These are phyloP conservation scores for Aradus depressus DNA, from an alignment of 2,888 invertebrate genomes.

Conservation along the genomic window DNA sequence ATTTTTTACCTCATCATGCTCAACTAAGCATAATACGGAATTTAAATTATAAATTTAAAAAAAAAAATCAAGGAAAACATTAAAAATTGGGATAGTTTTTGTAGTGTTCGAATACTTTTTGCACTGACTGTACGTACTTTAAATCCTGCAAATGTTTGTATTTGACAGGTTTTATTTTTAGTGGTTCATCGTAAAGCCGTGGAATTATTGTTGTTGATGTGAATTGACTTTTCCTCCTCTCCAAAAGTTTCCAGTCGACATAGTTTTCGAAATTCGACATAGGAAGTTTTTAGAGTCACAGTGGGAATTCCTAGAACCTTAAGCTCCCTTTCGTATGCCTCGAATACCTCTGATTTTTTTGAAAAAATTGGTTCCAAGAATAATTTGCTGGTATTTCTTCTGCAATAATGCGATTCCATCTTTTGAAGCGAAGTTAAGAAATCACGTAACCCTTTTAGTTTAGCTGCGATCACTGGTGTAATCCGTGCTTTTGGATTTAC, in stretches of 20 bases:
- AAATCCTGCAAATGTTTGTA: constrained; percentile 7
- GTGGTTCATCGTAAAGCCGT: background rate
- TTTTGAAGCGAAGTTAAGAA: too few species aligned
- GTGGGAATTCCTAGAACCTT: background rate
- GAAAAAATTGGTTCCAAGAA: constrained; percentile 6
- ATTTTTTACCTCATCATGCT: too few species aligned
- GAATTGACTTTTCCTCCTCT: background rate
- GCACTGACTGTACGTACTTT: too few species aligned
- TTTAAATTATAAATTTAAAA: too few species aligned
- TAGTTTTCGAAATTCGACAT: constrained; percentile 17
- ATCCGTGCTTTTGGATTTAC: too few species aligned
- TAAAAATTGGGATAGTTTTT: too few species aligned
- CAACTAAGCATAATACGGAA: too few species aligned
- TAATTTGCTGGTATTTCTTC: background rate
- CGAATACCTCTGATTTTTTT: constrained; percentile 1
- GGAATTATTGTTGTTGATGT: background rate
- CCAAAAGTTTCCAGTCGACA: constrained; percentile 1
- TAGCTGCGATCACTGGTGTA: too few species aligned
- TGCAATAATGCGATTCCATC: too few species aligned
- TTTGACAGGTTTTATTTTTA: constrained; percentile 5
- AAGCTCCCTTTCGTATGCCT: background rate
- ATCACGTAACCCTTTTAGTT: too few species aligned
- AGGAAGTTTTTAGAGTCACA: background rate
- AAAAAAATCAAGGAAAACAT: too few species aligned
- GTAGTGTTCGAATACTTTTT: too few species aligned